Evolutionary conservation across 2,113 vertebrate genomes (phyloP), one percentile per base, ranked within the genome.

Genomic region (Pipra filicauda): DNA sequence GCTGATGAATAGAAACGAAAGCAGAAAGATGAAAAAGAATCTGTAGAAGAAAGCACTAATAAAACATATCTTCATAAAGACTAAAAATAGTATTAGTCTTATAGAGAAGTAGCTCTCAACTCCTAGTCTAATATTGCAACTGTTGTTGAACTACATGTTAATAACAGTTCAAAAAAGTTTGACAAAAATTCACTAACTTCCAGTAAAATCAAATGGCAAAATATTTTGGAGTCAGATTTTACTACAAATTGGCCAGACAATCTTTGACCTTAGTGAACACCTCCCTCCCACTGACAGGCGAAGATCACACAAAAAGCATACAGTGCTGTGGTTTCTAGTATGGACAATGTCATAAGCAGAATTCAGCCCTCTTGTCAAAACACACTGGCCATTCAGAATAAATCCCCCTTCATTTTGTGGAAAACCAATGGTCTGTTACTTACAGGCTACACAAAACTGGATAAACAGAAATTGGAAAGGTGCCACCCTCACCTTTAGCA

Each of bases 311-410:
- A 62, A 55, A 7, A 77, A 64, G 58, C 3, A 37, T 1, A 59
- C 21, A 43, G 8, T 8, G 11, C 15, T 88, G 22, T 9, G 5
- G 6, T 18, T 69, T 71, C 54, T 4, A 1, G 7, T 11, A 57
- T 1, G 8, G 13, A 30, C 58, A 22, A 8, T 6, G 17, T 7
- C 19, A 22, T 15, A 76, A 43, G 6, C 1, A 3, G 37, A 76
- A n/a, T 14, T 46, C 24, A 35, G 6, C 11, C 17, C 5, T 48
- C 39, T 43, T 43, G 15, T 27, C 55, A 72, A 76, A 92, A 43
- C 31, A 77, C 1, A 2, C 0, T 33, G 49, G 7, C 17, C 24
- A 57, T 17, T 71, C 23, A 65, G 30, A 28, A 21, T 27, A 57
- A 54, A 72, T 4, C 3, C 26, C 46, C 6, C 12, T 28, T 27